A percentile compares a stretch with the other conserved stretches of the same genome.
These are phyloP conservation scores for Scaptomyza graminum DNA, from an alignment of 1,140 invertebrate genomes.

Conservation along the genomic window DNA sequence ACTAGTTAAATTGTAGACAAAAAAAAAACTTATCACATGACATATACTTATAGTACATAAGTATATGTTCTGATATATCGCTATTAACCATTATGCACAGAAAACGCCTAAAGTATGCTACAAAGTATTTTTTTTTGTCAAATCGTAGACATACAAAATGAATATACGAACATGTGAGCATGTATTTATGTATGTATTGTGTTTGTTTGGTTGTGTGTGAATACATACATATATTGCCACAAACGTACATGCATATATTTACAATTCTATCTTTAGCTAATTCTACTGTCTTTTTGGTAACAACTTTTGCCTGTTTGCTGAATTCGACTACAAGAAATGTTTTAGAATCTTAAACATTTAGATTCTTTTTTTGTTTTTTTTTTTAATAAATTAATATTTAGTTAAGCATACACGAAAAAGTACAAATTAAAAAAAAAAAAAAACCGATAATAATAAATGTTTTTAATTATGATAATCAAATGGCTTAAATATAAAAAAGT, in stretches of 20 bases:
- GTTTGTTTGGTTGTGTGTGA: too few species aligned
- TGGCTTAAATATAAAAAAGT: slow-evolving; percentile 21
- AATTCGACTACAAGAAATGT: slow-evolving; percentile 33
- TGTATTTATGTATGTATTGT: too few species aligned
- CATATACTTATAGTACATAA: too few species aligned
- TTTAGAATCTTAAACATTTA: slow-evolving; percentile 29
- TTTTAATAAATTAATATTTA: slow-evolving; percentile 58
- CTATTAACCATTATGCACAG: slow-evolving; percentile 29
- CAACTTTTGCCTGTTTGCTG: slow-evolving; percentile 55
- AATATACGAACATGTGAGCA: slow-evolving; percentile 17
- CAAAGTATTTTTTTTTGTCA: slow-evolving; percentile 5
- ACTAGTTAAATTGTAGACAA: slow-evolving; percentile 14
- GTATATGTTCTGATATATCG: slow-evolving; percentile 18
- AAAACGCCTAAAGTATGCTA: slow-evolving; percentile 46
- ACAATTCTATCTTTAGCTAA: slow-evolving; percentile 48
- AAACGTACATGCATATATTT: slow-evolving; percentile 1
- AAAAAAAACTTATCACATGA: slow-evolving; percentile 5
- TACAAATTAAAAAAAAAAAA: slow-evolving; percentile 11
- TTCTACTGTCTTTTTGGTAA: slow-evolving; percentile 78
- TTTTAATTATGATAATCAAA: slow-evolving; percentile 17
- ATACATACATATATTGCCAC: too few species aligned
- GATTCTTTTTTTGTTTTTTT: neutral
- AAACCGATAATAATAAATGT: slow-evolving; percentile 8
- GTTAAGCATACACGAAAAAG: slow-evolving; percentile 36
- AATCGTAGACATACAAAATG: slow-evolving; percentile 3